Percentiles rank a stretch among this genome's conserved stretches.
Conservation (phyloP, 1,140 invertebrate species). For the Euura saliciscinereae region DNA sequence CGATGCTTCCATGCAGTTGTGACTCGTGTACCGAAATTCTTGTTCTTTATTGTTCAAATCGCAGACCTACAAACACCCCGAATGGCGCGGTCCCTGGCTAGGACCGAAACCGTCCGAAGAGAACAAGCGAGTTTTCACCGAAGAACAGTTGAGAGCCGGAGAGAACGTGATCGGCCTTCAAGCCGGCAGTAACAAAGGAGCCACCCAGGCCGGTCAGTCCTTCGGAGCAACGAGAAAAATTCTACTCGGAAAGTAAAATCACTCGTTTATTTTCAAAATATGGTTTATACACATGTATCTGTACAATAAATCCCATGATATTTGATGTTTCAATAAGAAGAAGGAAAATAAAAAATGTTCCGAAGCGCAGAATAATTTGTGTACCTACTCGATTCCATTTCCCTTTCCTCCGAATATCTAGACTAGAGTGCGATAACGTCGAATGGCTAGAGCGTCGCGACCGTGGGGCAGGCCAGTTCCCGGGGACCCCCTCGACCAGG, state of each 20-base stretch:
- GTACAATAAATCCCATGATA: no score
- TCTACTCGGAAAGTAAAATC: conserved; percentile 80
- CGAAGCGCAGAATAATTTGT: no score
- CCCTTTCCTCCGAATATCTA: no score
- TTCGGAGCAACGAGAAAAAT: conserved; percentile 92
- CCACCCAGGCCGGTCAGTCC: conserved; percentile 90
- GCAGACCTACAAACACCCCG: conserved; percentile 87
- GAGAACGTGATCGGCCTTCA: conserved; percentile 92
- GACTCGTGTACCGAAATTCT: conserved; percentile 13
- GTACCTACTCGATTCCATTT: no score
- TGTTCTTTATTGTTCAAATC: conserved; percentile 22
- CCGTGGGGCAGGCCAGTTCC: conserved; percentile 59
- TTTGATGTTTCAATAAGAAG: no score
- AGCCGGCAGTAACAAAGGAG: conserved; percentile 95
- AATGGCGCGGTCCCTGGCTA: conserved; percentile 87
- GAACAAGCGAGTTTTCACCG: conserved; percentile 89
- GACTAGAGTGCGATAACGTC: no score
- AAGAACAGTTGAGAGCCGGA: conserved; percentile 89
- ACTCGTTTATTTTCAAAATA: background rate
- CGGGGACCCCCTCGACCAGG: conserved; percentile 51
- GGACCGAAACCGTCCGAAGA: conserved; percentile 92
- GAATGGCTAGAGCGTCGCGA: conserved; percentile 9
- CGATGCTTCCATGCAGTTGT: conserved; percentile 3
- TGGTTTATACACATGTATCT: no score
- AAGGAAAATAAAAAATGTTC: no score